phyloP scores from a whole-genome alignment of 2,888 invertebrate species.

The Petrophora chlorosata region DNA sequence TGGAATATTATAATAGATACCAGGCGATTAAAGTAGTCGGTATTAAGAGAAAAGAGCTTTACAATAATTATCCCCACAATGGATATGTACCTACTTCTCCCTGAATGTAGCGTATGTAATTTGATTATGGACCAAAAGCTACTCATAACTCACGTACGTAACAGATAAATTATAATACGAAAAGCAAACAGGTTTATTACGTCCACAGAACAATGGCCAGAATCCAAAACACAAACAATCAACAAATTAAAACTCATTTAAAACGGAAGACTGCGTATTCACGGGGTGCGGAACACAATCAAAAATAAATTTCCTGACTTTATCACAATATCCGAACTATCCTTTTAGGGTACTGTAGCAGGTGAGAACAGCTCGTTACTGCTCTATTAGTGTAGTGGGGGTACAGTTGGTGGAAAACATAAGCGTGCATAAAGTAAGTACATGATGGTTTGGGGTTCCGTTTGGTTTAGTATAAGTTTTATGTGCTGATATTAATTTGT shows the following conservation, averaged over 20 bases:
- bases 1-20: too few relatives aligned
- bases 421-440: too few relatives aligned
- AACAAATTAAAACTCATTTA: constrained; percentile 34
- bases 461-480: too few relatives aligned
- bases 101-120: too few relatives aligned
- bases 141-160: not conserved
- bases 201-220: constrained; percentile 5
- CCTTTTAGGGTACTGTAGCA: constrained; percentile 47
- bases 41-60: too few relatives aligned
- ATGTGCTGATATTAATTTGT: too few relatives aligned
- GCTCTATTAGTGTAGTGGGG: constrained; percentile 36
- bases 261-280: constrained; percentile 58
- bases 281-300: constrained; percentile 43
- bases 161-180: not conserved
- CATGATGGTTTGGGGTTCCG: too few relatives aligned
- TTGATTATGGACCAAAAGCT: too few relatives aligned
- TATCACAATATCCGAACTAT: constrained; percentile 50
- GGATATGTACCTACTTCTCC: too few relatives aligned
- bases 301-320: constrained; percentile 54
- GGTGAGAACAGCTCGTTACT: constrained; percentile 42
- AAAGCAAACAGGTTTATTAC: not conserved
- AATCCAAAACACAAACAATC: constrained; percentile 31
- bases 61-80: too few relatives aligned
- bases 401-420: constrained; percentile 8
- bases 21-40: too few relatives aligned